Conservation (phyloP, 2,113 vertebrate species). For the Neotoma lepida region DNA sequence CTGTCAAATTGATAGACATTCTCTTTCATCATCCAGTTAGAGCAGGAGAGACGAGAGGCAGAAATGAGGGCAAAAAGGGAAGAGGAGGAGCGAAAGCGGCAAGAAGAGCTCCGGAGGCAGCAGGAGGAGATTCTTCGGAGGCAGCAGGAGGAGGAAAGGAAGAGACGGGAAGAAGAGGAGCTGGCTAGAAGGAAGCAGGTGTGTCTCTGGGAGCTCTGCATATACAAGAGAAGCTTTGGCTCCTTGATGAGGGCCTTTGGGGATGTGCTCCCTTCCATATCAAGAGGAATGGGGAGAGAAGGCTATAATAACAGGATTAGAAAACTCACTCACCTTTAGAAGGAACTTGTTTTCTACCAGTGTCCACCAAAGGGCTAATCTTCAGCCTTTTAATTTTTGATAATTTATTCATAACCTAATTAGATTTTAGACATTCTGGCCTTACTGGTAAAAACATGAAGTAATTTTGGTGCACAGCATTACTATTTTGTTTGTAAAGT, state of each 20-base stretch:
- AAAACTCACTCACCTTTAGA: not conserved
- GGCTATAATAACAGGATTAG: not conserved
- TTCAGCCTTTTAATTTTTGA: not conserved
- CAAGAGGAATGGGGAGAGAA: not conserved
- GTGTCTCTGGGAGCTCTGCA: not conserved
- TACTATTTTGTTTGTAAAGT: not conserved
- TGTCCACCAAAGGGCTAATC: not conserved
- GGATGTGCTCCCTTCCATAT: accelerated
- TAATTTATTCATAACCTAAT: constrained; percentile 39
- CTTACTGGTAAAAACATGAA: not conserved
- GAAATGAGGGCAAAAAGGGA: constrained; percentile 96
- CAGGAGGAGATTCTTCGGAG: constrained; percentile 94
- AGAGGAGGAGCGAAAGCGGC: constrained; percentile 95
- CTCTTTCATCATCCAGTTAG: constrained; percentile 87
- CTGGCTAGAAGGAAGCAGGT: constrained; percentile 96
- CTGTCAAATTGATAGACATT: not conserved
- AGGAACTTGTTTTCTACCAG: not conserved
- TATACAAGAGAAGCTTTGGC: no score
- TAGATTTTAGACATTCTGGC: constrained; percentile 15
- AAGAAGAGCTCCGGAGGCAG: constrained; percentile 89
- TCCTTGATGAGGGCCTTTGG: not conserved
- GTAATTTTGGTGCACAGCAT: not conserved
- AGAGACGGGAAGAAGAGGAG: constrained; percentile 95
- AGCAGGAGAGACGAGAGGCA: constrained; percentile 94
- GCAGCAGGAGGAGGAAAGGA: constrained; percentile 94